phyloP scores from a whole-genome alignment of 2,113 vertebrate genomes.

The Urocynchramus pylzowi region DNA sequence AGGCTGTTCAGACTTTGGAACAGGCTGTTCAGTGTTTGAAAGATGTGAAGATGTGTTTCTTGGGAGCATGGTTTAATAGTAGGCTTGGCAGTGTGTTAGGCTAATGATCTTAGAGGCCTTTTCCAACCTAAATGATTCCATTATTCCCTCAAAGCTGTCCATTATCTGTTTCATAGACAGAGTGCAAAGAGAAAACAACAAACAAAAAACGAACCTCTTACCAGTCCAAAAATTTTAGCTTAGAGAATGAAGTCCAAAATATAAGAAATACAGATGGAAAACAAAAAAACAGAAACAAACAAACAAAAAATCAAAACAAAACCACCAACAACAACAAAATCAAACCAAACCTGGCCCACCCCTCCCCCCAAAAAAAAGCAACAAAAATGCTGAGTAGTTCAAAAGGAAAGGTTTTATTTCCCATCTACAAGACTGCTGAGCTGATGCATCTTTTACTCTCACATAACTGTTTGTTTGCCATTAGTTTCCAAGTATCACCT shows the following conservation, averaged over 20 bases:
- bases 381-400: neutral
- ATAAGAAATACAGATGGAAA: neutral
- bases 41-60: neutral
- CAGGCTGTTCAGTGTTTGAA: neutral
- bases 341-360: too few relatives aligned
- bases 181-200: neutral
- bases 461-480: neutral
- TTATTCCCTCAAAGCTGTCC: neutral
- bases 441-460: conserved; percentile 20
- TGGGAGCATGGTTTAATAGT: neutral
- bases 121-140: neutral
- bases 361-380: too few relatives aligned
- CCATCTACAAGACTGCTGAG: neutral
- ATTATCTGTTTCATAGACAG: neutral
- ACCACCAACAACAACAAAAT: neutral
- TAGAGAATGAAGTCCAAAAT: neutral
- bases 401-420: neutral
- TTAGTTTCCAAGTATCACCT: conserved; percentile 14
- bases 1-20: neutral
- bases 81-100: neutral
- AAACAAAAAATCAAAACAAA: neutral
- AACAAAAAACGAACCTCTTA: neutral
- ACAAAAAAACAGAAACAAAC: neutral
- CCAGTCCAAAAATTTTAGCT: neutral
- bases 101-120: neutral